phyloP scores from a whole-genome alignment of 1,140 invertebrate genomes.

The Vollenhovia emeryi region DNA sequence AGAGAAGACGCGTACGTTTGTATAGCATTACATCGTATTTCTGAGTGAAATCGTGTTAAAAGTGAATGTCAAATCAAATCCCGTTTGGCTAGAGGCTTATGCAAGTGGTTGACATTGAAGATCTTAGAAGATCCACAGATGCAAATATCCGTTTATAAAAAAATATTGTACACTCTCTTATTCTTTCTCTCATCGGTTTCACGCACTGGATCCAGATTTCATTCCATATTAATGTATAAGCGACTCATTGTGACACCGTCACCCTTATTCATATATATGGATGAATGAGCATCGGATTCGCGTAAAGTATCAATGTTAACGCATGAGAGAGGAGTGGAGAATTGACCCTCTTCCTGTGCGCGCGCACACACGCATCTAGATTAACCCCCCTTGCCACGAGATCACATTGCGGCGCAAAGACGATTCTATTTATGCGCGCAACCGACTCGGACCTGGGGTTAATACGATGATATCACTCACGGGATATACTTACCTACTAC shows the following conservation, averaged over 20 bases:
- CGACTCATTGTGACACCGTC: conserved; percentile 43
- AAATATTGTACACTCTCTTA: background rate
- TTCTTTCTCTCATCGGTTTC: background rate
- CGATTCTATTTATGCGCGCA: conserved; percentile 81
- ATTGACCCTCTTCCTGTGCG: conserved; percentile 51
- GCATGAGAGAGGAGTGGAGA: conserved; percentile 13
- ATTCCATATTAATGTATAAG: conserved; percentile 37
- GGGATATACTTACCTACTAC: conserved; percentile 76
- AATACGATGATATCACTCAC: conserved; percentile 81
- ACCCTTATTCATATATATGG: conserved; percentile 18
- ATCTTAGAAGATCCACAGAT: background rate
- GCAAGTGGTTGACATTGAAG: conserved; percentile 32
- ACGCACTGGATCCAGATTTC: background rate
- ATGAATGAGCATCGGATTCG: conserved; percentile 49
- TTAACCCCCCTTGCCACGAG: conserved; percentile 69
- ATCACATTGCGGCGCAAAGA: conserved; percentile 75
- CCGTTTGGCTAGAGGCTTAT: background rate
- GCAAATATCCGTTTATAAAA: conserved; percentile 4
- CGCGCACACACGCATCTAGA: conserved; percentile 64
- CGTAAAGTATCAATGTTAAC: conserved; percentile 72
- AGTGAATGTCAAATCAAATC: conserved; percentile 58
- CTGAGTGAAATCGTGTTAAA: conserved; percentile 59
- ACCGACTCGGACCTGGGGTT: conserved; percentile 75
- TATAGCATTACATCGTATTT: conserved; percentile 39
- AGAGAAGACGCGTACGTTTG: conserved; percentile 47